Evolutionary conservation across 2,113 vertebrate species (phyloP).

Genomic region (Harpagus bidentatus): DNA sequence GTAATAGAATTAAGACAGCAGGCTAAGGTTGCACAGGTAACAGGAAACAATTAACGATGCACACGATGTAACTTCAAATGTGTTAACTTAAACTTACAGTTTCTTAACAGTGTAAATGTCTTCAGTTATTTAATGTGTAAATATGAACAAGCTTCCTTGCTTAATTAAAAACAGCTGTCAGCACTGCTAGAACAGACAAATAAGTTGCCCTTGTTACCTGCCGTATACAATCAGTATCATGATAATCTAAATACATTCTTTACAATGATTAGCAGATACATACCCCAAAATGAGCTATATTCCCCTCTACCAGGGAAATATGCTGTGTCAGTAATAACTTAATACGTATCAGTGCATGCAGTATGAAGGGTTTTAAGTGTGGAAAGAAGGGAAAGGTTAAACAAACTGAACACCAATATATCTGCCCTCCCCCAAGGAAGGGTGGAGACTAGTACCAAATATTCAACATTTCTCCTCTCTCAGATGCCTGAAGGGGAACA

Average conservation of each 20-base stretch:
- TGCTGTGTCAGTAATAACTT: not conserved
- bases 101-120: not conserved
- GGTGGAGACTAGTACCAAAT: not conserved
- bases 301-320: not conserved
- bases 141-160: not conserved
- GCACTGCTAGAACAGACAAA: not conserved
- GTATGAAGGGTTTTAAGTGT: not conserved
- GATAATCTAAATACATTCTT: not conserved
- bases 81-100: not conserved
- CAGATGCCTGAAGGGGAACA: not conserved
- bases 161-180: not conserved
- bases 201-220: not conserved
- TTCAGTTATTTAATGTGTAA: not conserved
- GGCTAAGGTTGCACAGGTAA: not conserved
- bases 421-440: not conserved
- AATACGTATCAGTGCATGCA: accelerated
- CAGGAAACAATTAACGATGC: not conserved
- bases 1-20: not conserved
- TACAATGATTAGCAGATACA: not conserved
- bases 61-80: not conserved
- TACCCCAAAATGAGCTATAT: not conserved
- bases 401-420: not conserved
- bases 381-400: not conserved
- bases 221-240: not conserved
- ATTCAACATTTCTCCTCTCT: not conserved